phyloP scores from a whole-genome alignment of 2,888 invertebrate genomes.

The Agrotis ipsilon region DNA sequence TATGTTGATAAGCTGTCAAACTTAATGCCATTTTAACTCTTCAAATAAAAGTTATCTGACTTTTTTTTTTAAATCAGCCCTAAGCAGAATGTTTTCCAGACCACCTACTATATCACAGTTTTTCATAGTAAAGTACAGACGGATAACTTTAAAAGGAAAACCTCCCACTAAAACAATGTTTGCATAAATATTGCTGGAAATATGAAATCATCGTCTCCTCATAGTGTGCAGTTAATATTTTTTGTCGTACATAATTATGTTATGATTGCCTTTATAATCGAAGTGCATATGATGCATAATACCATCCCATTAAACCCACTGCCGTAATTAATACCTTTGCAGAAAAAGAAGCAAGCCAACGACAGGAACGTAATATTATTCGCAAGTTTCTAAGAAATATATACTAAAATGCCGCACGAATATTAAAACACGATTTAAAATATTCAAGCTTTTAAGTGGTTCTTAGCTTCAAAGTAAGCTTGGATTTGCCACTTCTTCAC shows the following conservation, averaged over 20 bases:
- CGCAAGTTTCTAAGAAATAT: slow-evolving; percentile 78
- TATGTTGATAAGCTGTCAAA: no score
- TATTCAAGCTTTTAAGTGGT: slow-evolving; percentile 21
- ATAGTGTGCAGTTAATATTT: slow-evolving; percentile 70
- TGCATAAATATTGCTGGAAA: slow-evolving; percentile 48
- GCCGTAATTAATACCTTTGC: slow-evolving; percentile 81
- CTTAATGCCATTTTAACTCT: no score
- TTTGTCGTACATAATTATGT: slow-evolving; percentile 77
- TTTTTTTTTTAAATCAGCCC: no score
- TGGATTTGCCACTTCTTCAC: slow-evolving; percentile 1
- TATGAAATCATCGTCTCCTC: slow-evolving; percentile 67
- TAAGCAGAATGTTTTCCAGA: no score
- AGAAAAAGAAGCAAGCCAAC: slow-evolving; percentile 77
- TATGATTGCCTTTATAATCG: slow-evolving; percentile 79
- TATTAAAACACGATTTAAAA: slow-evolving; percentile 48
- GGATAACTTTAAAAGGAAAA: slow-evolving; percentile 52
- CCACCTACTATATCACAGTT: neutral
- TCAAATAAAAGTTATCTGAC: no score
- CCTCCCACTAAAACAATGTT: slow-evolving; percentile 54
- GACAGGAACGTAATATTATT: slow-evolving; percentile 75
- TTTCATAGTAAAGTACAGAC: neutral
- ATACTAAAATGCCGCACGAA: slow-evolving; percentile 64
- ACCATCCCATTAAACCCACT: slow-evolving; percentile 79
- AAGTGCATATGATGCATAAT: slow-evolving; percentile 83
- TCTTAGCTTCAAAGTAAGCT: neutral